These are phyloP conservation scores for Mus spicilegus DNA, from an alignment of 2,113 vertebrate species.

Conservation along the genomic window DNA sequence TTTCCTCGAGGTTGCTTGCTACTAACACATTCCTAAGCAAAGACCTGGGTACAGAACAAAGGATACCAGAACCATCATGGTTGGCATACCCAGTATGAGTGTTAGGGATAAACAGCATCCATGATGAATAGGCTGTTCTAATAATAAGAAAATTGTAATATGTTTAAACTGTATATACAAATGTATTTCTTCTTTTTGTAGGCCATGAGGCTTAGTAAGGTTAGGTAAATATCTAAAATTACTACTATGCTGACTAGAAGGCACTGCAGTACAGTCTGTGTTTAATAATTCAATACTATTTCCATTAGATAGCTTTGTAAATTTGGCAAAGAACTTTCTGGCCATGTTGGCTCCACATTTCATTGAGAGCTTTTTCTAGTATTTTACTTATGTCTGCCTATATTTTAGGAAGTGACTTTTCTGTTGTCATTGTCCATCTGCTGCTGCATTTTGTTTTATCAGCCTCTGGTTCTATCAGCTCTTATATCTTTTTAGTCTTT, in stretches of 20 bases:
- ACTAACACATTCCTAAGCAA: background rate
- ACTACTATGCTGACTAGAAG: background rate
- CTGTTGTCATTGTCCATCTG: background rate
- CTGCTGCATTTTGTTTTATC: slow-evolving; percentile 51
- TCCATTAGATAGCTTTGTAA: background rate
- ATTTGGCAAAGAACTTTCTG: background rate
- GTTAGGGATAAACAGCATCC: too few species aligned
- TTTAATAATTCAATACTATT: background rate
- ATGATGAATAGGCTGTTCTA: background rate
- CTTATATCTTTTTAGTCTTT: slow-evolving; percentile 3
- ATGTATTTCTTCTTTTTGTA: background rate
- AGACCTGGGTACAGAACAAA: background rate
- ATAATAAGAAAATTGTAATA: background rate
- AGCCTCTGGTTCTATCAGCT: background rate
- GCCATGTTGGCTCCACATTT: background rate
- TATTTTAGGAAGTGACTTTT: slow-evolving; percentile 47
- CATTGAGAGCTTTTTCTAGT: slow-evolving; percentile 20
- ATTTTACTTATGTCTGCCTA: slow-evolving; percentile 37
- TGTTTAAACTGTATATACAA: background rate
- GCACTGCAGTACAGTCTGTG: background rate
- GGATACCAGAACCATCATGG: background rate
- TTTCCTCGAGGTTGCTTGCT: background rate
- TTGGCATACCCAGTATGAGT: background rate
- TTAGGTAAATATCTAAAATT: slow-evolving; percentile 48
- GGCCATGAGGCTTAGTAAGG: background rate